phyloP scores from a whole-genome alignment of 2,113 vertebrate species.

The Melanostigma gelatinosum region DNA sequence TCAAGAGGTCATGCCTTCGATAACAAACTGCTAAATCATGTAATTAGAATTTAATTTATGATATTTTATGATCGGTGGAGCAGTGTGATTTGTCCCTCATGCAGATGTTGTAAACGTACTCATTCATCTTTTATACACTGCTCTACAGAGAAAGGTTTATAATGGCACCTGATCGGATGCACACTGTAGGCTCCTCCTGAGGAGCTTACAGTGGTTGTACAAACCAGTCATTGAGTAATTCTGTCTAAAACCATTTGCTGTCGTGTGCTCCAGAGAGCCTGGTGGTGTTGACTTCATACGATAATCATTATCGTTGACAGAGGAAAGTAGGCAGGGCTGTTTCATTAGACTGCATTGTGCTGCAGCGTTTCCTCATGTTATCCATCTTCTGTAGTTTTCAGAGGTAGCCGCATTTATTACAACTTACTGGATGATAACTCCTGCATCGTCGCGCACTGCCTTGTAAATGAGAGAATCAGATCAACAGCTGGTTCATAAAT shows the following conservation, averaged over 20 bases:
- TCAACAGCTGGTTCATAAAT: not conserved
- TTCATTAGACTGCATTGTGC: not conserved
- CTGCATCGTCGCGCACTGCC: not conserved
- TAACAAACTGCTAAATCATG: not conserved
- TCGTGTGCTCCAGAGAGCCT: not conserved
- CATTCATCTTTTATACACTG: not conserved
- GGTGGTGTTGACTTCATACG: not conserved
- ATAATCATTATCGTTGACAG: not conserved
- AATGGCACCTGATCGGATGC: not conserved
- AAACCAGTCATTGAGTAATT: not conserved
- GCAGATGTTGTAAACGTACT: not conserved
- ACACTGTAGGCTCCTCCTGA: not conserved
- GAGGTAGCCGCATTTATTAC: not conserved
- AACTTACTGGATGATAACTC: not conserved
- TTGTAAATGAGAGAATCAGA: not conserved
- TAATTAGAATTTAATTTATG: not conserved
- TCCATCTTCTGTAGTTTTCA: not conserved
- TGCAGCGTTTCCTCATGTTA: not conserved
- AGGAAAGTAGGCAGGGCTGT: not conserved
- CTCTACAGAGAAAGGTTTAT: not conserved
- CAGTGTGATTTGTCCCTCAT: not conserved
- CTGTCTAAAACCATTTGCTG: not conserved
- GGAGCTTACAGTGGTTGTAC: not conserved
- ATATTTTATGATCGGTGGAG: not conserved
- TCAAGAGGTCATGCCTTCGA: not conserved